These are phyloP conservation scores for Stramonita haemastoma DNA, from an alignment of 2,888 invertebrate species.

Conservation along the genomic window DNA sequence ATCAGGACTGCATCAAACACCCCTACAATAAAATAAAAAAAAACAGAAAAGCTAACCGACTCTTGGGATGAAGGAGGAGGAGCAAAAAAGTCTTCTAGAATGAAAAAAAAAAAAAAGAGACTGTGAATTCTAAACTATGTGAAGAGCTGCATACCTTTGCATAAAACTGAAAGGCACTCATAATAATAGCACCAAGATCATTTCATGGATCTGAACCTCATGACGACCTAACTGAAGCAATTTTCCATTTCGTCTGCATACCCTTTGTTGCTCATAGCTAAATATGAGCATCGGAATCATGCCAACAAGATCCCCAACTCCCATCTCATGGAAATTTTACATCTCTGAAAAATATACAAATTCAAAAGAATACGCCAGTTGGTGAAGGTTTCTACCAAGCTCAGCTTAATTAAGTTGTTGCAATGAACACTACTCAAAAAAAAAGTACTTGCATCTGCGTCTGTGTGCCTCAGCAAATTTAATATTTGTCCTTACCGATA, in stretches of 20 bases:
- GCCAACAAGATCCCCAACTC: neutral
- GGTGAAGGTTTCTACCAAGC: neutral
- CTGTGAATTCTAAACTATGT: neutral
- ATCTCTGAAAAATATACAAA: neutral
- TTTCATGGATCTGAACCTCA: neutral
- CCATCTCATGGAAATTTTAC: neutral
- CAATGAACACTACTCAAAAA: neutral
- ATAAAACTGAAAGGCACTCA: neutral
- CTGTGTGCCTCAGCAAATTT: neutral
- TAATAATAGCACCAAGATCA: slow-evolving; percentile 3
- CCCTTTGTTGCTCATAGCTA: neutral
- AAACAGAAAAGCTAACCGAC: too few species aligned
- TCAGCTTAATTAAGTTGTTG: neutral
- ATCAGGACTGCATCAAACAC: too few species aligned
- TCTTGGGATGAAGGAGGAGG: neutral
- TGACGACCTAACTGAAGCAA: neutral
- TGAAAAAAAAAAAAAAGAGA: neutral
- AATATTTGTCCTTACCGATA: neutral
- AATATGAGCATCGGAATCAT: neutral
- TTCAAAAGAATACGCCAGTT: neutral
- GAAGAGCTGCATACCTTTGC: neutral
- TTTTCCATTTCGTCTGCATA: neutral
- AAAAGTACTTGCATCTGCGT: slow-evolving; percentile 7
- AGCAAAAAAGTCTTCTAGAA: neutral
- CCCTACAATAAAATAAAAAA: too few species aligned